Conservation (phyloP, 2,888 invertebrate genomes). For the Phyto melanocephala region DNA sequence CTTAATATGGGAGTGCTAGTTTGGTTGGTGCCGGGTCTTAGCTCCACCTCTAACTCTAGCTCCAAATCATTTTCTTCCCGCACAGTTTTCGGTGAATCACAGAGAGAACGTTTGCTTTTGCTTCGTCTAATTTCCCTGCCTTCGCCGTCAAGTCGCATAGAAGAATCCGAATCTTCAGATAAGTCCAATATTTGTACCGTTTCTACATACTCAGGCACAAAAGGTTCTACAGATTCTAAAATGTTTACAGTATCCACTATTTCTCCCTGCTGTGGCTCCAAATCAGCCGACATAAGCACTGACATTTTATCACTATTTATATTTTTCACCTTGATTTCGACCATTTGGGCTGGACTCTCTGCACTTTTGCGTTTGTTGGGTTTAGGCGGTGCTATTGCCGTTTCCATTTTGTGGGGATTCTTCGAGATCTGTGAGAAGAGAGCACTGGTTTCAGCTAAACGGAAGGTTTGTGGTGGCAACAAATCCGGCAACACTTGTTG, state of each 20-base stretch:
- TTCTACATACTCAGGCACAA: slow-evolving; percentile 81
- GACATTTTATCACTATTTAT: slow-evolving; percentile 84
- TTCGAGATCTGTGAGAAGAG: slow-evolving; percentile 85
- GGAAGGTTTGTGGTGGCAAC: slow-evolving; percentile 82
- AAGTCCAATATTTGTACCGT: slow-evolving; percentile 81
- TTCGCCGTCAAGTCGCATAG: slow-evolving; percentile 71
- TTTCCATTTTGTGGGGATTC: slow-evolving; percentile 73
- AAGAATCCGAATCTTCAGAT: slow-evolving; percentile 80
- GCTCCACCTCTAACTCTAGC: slow-evolving; percentile 65
- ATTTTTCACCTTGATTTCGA: slow-evolving; percentile 85
- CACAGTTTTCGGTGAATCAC: slow-evolving; percentile 66
- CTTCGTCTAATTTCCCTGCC: slow-evolving; percentile 69
- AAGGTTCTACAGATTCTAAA: slow-evolving; percentile 80
- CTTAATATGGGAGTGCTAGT: slow-evolving; percentile 74
- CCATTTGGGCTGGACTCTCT: slow-evolving; percentile 80
- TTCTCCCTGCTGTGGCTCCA: slow-evolving; percentile 76
- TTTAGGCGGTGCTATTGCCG: slow-evolving; percentile 46
- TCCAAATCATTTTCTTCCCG: slow-evolving; percentile 57
- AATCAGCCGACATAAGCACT: slow-evolving; percentile 68
- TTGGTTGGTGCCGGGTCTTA: slow-evolving; percentile 68
- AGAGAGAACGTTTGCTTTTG: slow-evolving; percentile 72
- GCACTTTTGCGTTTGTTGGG: slow-evolving; percentile 72
- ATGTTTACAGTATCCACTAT: slow-evolving; percentile 80
- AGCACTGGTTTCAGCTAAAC: slow-evolving; percentile 84
- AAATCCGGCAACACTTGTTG: slow-evolving; percentile 79